Conservation (phyloP, 1,140 invertebrate species). For the Diorhabda carinulata region DNA sequence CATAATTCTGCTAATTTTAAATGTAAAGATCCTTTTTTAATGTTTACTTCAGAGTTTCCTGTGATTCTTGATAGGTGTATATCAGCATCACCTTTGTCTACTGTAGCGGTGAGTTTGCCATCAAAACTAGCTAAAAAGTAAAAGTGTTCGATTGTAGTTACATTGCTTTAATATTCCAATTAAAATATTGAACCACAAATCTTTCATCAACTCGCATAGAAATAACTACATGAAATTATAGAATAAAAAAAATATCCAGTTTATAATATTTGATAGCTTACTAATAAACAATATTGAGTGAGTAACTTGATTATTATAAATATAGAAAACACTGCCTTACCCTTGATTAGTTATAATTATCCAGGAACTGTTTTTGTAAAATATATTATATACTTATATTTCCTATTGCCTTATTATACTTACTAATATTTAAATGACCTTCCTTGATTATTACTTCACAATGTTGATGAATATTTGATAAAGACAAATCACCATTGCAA, state of each 20-base stretch:
- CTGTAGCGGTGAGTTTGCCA: constrained; percentile 24
- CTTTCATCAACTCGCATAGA: constrained; percentile 19
- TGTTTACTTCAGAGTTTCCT: constrained; percentile 27
- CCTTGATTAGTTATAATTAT: too few relatives aligned
- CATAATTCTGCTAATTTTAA: constrained; percentile 33
- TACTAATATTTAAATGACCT: too few relatives aligned
- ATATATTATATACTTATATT: too few relatives aligned
- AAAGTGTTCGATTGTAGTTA: not conserved
- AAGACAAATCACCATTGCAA: constrained; percentile 28
- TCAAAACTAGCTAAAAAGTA: constrained; percentile 34
- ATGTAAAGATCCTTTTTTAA: constrained; percentile 24
- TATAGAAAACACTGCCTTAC: too few relatives aligned
- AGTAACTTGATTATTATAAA: too few relatives aligned
- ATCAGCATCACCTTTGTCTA: constrained; percentile 31
- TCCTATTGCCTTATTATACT: too few relatives aligned
- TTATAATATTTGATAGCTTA: too few relatives aligned
- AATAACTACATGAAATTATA: too few relatives aligned
- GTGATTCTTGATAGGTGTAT: constrained; percentile 33
- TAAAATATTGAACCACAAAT: constrained; percentile 26
- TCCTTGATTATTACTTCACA: constrained; percentile 30
- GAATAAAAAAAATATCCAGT: too few relatives aligned
- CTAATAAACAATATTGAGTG: too few relatives aligned
- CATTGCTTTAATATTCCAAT: not conserved
- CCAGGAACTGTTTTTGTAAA: too few relatives aligned
- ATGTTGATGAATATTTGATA: constrained; percentile 36